Conservation (phyloP, 2,797 vertebrate species). For the Arrhamphus sclerolepis region DNA sequence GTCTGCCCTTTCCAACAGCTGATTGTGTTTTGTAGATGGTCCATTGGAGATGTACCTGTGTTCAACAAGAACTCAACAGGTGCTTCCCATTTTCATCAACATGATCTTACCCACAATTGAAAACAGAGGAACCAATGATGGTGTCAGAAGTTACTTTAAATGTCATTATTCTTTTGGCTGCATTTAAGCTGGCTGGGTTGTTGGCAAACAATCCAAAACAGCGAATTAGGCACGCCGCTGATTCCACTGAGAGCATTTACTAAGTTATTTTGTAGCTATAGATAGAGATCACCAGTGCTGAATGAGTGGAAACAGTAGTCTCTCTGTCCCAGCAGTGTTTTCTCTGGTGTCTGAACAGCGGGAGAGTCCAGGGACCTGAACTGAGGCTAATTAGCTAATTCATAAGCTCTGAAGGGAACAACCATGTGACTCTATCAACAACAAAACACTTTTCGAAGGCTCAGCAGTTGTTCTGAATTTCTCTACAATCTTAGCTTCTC, state of each 20-base stretch:
- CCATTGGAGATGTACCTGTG: background rate
- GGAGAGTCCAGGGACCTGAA: constrained; percentile 53
- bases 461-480: background rate
- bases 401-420: constrained; percentile 39
- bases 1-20: constrained; percentile 11
- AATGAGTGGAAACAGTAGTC: constrained; percentile 57
- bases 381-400: constrained; percentile 66
- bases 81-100: background rate
- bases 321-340: constrained; percentile 58
- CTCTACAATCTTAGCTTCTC: background rate
- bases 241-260: constrained; percentile 53
- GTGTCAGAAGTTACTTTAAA: constrained; percentile 7
- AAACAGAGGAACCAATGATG: background rate
- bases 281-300: constrained; percentile 49
- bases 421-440: constrained; percentile 47
- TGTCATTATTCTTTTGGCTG: constrained; percentile 17
- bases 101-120: background rate
- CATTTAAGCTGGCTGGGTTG: constrained; percentile 17
- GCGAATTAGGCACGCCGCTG: constrained; percentile 54
- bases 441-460: constrained; percentile 11
- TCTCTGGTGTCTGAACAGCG: constrained; percentile 51
- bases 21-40: background rate
- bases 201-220: constrained; percentile 40
- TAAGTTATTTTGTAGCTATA: constrained; percentile 57
- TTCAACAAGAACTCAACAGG: constrained; percentile 8